phyloP scores from a whole-genome alignment of 2,888 invertebrate genomes.

The Ophion ellenae region DNA sequence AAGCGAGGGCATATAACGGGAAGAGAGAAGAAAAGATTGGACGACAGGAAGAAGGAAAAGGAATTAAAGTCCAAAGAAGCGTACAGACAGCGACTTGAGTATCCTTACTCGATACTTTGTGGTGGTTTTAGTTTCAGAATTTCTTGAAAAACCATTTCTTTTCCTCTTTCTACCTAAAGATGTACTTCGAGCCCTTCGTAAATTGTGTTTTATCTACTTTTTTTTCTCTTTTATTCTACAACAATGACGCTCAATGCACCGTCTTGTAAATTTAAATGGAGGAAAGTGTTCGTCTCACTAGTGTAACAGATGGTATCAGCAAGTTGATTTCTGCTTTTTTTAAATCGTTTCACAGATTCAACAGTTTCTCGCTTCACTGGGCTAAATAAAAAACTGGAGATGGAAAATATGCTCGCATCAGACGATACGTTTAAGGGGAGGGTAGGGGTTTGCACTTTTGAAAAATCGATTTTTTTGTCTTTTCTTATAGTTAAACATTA shows the following conservation, averaged over 20 bases:
- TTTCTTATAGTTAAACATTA: no score
- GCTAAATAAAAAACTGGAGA: background rate
- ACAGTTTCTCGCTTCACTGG: background rate
- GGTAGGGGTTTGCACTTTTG: no score
- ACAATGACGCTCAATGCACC: conserved; percentile 10
- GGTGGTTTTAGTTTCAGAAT: conserved; percentile 29
- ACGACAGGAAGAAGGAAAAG: background rate
- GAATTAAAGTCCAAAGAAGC: conserved; percentile 27
- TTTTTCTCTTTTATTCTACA: conserved; percentile 4
- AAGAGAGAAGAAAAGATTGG: conserved; percentile 6
- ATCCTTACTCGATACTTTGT: conserved; percentile 52
- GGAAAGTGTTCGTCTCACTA: background rate
- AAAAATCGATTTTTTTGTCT: no score
- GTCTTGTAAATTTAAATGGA: no score
- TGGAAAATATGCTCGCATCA: background rate
- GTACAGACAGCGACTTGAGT: conserved; percentile 17
- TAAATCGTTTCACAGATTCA: conserved; percentile 3
- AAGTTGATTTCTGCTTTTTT: background rate
- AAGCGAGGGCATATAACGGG: background rate
- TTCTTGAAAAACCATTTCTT: conserved; percentile 52
- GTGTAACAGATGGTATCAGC: conserved; percentile 9
- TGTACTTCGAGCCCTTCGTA: conserved; percentile 20
- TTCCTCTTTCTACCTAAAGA: conserved; percentile 4
- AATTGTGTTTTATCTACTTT: conserved; percentile 20
- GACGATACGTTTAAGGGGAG: background rate